Base-by-base conservation (phyloP, 2,797 vertebrate species). In the Pyrocephalus nanus region DNA sequence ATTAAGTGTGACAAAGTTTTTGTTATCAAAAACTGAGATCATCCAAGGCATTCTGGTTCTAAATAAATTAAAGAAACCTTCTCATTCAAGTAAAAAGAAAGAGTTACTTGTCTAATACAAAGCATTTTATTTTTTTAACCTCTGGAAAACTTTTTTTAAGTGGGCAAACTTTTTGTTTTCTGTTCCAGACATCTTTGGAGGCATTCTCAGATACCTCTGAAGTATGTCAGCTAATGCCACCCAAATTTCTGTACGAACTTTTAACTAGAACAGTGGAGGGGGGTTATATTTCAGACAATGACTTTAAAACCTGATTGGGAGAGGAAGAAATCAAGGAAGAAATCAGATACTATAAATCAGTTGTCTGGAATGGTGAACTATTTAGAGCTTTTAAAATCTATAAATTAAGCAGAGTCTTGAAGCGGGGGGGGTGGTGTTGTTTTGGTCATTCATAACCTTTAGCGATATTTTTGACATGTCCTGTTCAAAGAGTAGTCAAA, bases 181-280 rank as follows among this genome's bases (percentile, higher is more conserved):
- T 58, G 2, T 72, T 93, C 7, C 30, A 88, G 26, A 18, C 1
- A 1, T 61, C 38, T 73, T 69, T 69, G 54, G 57, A 75, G 38
- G 17, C 53, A 10, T 13, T 72, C 69, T 87, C 34, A 30, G 15
- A 1, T 40, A 36, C 14, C 40, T 55, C 43, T 48, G 34, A 74
- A 50, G 6, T 38, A 38, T 0, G 1, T 53, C 64, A 50, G 38
- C 11, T 58, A 42, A 10, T 2, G 1, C 15, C 0, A 2, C 13
- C 17, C 36, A 67, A 79, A 70, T 38, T 47, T 74, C 42, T 58
- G 1, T 17, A 23, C 1, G 4, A 65, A 75, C 43, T 66, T 74
- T 81, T 78, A 84, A 47, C 32, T 43, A 32, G 17, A 36, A 80
- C 34, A 3, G 2, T 60, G 9, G 7, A 29, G 14, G 3, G 1